Percentiles rank a stretch among this genome's conserved stretches.
Evolutionary conservation across 2,888 invertebrate species (phyloP).

Genomic region (Hypena proboscidalis): DNA sequence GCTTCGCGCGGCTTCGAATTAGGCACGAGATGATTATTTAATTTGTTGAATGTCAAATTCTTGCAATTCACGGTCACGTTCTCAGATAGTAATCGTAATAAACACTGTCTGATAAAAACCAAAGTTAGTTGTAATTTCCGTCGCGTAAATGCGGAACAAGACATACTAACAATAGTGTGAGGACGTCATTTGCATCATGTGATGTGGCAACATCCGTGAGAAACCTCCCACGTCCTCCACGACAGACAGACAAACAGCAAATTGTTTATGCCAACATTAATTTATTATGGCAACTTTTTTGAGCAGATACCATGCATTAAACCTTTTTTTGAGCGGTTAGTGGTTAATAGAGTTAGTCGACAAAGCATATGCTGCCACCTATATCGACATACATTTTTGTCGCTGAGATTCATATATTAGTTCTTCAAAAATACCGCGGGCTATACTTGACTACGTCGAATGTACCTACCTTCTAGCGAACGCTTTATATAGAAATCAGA

Average conservation of each 20-base stretch:
- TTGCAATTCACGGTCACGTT: conserved; percentile 8
- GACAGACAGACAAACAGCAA: conserved; percentile 41
- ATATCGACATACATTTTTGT: too few species aligned
- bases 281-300: conserved; percentile 16
- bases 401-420: too few species aligned
- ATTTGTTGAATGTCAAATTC: conserved; percentile 14
- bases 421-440: too few species aligned
- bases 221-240: conserved; percentile 69
- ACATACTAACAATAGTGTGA: conserved; percentile 29
- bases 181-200: conserved; percentile 54
- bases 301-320: too few species aligned
- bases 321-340: too few species aligned
- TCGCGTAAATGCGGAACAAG: conserved; percentile 35
- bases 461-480: too few species aligned
- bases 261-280: conserved; percentile 37
- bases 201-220: conserved; percentile 63
- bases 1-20: too few species aligned
- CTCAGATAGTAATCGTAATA: conserved; percentile 29
- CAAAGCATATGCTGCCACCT: too few species aligned
- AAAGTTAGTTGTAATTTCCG: conserved; percentile 38
- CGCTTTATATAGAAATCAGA: too few species aligned
- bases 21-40: conserved; percentile 17
- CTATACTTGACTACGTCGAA: too few species aligned
- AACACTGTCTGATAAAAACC: conserved; percentile 35
- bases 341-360: too few species aligned